These are phyloP conservation scores for Thermophis baileyi DNA, from an alignment of 2,113 vertebrate genomes.

Conservation along the genomic window DNA sequence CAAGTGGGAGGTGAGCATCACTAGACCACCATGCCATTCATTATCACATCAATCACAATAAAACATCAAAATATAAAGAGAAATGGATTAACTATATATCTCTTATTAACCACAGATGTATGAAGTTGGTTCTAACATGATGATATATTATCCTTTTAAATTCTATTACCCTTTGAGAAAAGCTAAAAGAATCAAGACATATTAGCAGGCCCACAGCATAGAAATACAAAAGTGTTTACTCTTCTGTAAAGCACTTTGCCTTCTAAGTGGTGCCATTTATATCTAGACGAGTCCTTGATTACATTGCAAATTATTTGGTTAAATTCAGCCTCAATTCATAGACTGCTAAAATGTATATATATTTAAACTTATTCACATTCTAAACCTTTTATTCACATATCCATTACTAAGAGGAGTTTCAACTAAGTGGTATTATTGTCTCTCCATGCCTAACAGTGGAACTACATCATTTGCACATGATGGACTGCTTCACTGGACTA, in stretches of 20 bases:
- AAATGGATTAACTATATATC: not conserved
- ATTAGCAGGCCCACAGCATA: not conserved
- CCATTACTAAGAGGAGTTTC: not conserved
- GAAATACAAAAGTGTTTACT: not conserved
- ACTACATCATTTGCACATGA: not conserved
- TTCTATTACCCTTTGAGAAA: not conserved
- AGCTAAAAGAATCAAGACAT: not conserved
- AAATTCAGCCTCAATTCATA: not conserved
- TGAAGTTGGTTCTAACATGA: not conserved
- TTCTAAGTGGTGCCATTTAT: not conserved
- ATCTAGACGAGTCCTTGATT: not conserved
- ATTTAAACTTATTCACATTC: not conserved
- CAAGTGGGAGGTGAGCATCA: no score
- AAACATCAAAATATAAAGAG: not conserved
- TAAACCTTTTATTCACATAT: not conserved
- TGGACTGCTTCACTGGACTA: not conserved
- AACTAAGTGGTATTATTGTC: not conserved
- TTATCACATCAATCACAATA: not conserved
- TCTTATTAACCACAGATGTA: not conserved
- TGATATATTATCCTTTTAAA: not conserved
- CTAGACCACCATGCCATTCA: no score
- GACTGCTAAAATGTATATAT: not conserved
- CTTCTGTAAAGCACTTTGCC: not conserved
- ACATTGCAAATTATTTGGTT: not conserved
- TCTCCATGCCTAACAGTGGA: not conserved